phyloP scores from a whole-genome alignment of 2,113 vertebrate species.

The Antechinus flavipes region DNA sequence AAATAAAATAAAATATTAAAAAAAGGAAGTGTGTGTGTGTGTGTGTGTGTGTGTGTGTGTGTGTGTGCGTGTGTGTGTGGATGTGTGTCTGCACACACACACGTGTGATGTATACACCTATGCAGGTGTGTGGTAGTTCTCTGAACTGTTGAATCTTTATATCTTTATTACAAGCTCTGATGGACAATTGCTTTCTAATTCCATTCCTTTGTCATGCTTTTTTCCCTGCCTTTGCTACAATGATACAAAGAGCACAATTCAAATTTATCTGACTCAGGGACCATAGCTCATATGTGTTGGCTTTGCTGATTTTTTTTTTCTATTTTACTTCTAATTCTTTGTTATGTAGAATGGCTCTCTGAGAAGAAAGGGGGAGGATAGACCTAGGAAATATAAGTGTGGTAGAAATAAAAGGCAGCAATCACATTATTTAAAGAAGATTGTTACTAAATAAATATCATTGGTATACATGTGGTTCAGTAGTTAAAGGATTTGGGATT shows the following conservation, averaged over 20 bases:
- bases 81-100: too few relatives aligned
- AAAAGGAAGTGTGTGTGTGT: neutral
- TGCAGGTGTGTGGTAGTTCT: neutral
- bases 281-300: neutral
- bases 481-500: neutral
- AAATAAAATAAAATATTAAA: too few relatives aligned
- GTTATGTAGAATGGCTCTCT: neutral
- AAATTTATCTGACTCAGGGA: neutral
- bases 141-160: slow-evolving; percentile 21
- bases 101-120: neutral
- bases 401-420: neutral
- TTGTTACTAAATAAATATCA: neutral
- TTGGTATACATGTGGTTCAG: neutral
- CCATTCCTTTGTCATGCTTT: neutral
- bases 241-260: neutral
- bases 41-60: too few relatives aligned
- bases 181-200: slow-evolving; percentile 39
- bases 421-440: neutral
- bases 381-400: neutral
- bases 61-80: too few relatives aligned
- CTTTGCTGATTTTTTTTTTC: neutral
- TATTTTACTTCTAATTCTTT: neutral
- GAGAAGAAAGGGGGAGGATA: neutral
- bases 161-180: neutral
- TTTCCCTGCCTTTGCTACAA: neutral